These are phyloP conservation scores for Diadema setosum DNA, from an alignment of 35 echinoderm and acorn worm species.

Conservation along the genomic window DNA sequence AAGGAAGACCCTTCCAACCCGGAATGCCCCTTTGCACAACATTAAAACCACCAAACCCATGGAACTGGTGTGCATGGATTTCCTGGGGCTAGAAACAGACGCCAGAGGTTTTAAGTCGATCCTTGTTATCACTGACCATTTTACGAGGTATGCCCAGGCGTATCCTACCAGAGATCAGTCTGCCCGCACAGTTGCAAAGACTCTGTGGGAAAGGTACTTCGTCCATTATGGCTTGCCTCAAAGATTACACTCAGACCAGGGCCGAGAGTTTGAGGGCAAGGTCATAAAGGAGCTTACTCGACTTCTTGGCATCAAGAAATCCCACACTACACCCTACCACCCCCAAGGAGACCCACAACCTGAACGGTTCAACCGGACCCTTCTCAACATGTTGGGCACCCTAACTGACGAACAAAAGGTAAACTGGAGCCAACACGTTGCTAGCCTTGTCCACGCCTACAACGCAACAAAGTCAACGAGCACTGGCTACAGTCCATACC, in stretches of 20 bases:
- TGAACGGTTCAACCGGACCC: too few relatives aligned
- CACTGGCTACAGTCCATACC: conserved; percentile 47
- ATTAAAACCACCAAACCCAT: conserved; percentile 25
- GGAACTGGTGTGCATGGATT: conserved; percentile 65
- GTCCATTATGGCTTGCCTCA: conserved; percentile 24
- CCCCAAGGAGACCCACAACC: too few relatives aligned
- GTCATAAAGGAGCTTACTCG: conserved; percentile 22
- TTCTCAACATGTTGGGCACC: too few relatives aligned
- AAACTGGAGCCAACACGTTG: conserved; percentile 21
- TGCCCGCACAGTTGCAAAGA: conserved; percentile 23
- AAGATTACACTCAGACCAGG: conserved; percentile 44
- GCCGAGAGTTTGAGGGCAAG: conserved; percentile 35
- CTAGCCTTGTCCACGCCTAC: conserved; percentile 30
- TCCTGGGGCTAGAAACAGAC: conserved; percentile 27
- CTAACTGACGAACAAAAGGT: too few relatives aligned
- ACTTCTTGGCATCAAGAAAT: not conserved
- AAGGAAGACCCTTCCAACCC: not conserved
- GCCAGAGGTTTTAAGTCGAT: not conserved
- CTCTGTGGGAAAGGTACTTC: conserved; percentile 49
- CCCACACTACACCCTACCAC: too few relatives aligned
- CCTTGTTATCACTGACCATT: conserved; percentile 53
- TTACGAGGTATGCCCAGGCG: conserved; percentile 42
- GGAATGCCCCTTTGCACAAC: not conserved
- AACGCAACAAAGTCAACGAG: conserved; percentile 32
- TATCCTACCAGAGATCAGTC: conserved; percentile 37